These are phyloP conservation scores for Phalacrocorax aristotelis DNA, from an alignment of 2,113 vertebrate species.

Conservation along the genomic window DNA sequence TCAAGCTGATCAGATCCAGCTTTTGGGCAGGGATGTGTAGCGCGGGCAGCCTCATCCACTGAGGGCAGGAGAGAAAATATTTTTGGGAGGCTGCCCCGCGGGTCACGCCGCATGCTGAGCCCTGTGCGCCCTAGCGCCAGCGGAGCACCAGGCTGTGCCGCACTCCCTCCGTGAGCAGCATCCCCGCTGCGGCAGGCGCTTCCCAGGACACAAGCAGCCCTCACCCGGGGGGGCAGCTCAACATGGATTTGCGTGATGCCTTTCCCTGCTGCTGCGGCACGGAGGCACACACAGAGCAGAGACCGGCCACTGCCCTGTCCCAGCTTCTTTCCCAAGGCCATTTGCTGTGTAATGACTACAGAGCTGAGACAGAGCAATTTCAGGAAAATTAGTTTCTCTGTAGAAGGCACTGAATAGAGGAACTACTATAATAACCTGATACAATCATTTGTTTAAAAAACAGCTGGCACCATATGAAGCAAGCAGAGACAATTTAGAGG, in stretches of 20 bases:
- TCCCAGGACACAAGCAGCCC: neutral
- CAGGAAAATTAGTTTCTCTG: neutral
- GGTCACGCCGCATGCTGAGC: accelerated
- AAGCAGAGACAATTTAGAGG: neutral
- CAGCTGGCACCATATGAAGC: neutral
- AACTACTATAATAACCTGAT: neutral
- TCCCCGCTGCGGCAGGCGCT: accelerated
- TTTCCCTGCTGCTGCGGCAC: no score
- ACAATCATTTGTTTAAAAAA: neutral
- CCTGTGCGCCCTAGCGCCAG: neutral
- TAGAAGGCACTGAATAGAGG: neutral
- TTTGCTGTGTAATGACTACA: neutral
- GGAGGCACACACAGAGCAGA: neutral
- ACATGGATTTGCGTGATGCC: accelerated
- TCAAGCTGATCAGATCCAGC: neutral
- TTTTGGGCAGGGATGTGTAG: neutral
- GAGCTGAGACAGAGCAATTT: neutral
- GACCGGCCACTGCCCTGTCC: accelerated
- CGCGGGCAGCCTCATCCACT: neutral
- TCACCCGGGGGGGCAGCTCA: neutral
- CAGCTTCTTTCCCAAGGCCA: neutral
- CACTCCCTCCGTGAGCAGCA: accelerated
- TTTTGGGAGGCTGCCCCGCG: neutral
- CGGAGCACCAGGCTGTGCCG: accelerated
- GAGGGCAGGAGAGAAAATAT: neutral